Conservation (phyloP, 2,888 invertebrate species). For the Acronicta alni region DNA sequence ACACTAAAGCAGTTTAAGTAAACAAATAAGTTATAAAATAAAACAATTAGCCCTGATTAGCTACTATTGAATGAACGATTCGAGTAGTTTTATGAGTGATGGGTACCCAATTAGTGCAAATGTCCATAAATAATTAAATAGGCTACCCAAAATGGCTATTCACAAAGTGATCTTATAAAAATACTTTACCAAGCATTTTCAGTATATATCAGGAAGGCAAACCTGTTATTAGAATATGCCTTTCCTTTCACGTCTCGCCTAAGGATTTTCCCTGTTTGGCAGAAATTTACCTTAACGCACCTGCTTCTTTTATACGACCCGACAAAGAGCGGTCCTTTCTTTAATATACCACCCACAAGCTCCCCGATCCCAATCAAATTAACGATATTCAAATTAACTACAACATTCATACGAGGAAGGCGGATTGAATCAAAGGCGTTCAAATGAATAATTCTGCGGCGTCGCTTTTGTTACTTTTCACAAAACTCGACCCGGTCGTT, state of each 20-base stretch:
- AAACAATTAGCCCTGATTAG: no score
- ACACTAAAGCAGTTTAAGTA: no score
- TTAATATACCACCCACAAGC: constrained; percentile 56
- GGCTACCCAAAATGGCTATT: constrained; percentile 10
- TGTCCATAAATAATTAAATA: no score
- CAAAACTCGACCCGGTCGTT: constrained; percentile 62
- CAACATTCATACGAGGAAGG: constrained; percentile 54
- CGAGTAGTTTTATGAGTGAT: no score
- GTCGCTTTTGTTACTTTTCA: constrained; percentile 66
- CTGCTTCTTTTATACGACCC: constrained; percentile 67
- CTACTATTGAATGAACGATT: no score
- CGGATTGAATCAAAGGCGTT: constrained; percentile 49
- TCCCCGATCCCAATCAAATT: constrained; percentile 64
- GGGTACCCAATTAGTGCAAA: no score
- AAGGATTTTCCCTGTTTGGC: constrained; percentile 69
- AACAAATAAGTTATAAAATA: no score
- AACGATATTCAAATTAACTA: constrained; percentile 67
- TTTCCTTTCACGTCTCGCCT: constrained; percentile 69
- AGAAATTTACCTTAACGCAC: constrained; percentile 73
- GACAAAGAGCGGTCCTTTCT: constrained; percentile 64
- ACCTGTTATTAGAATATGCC: constrained; percentile 77
- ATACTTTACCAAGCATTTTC: constrained; percentile 24
- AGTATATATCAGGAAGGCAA: constrained; percentile 40
- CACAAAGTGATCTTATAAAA: constrained; percentile 33
- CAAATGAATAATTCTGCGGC: constrained; percentile 63